Percentiles rank a stretch among this genome's conserved stretches.
Conservation (phyloP, 2,113 vertebrate species). For the Catharus bicknelli region DNA sequence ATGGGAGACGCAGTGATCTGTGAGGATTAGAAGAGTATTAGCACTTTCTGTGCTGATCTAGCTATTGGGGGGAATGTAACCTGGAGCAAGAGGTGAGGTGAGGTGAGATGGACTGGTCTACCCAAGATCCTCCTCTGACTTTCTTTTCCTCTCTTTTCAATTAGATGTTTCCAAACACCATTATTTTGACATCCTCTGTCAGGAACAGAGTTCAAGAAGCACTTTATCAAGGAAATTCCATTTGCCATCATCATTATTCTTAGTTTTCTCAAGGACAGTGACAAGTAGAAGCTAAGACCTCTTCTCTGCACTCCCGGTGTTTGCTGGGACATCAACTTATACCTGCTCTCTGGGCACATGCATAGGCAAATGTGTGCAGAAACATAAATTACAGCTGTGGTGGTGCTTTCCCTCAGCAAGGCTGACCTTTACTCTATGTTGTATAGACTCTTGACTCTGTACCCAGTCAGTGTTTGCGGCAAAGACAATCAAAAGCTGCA, state of each 20-base stretch:
- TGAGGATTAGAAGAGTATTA: not conserved
- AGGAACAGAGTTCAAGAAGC: not conserved
- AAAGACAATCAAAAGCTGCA: not conserved
- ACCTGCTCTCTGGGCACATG: not conserved
- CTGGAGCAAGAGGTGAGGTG: not conserved
- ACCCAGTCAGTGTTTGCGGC: no score
- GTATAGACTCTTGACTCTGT: not conserved
- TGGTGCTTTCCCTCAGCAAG: not conserved
- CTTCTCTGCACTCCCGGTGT: not conserved
- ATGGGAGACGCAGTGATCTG: rapidly evolving
- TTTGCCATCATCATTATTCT: not conserved
- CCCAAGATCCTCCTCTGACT: not conserved
- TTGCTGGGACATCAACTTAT: not conserved
- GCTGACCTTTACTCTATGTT: not conserved
- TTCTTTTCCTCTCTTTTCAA: not conserved
- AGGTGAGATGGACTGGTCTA: not conserved
- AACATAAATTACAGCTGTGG: not conserved
- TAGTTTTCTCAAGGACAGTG: not conserved
- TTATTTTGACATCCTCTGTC: not conserved
- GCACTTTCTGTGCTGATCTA: not conserved
- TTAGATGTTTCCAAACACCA: not conserved
- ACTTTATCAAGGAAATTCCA: not conserved
- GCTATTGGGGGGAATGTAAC: not conserved
- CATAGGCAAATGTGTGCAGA: not conserved
- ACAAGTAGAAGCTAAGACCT: not conserved